Conservation (phyloP, 2,113 vertebrate genomes). For the Nematolebias whitei region DNA sequence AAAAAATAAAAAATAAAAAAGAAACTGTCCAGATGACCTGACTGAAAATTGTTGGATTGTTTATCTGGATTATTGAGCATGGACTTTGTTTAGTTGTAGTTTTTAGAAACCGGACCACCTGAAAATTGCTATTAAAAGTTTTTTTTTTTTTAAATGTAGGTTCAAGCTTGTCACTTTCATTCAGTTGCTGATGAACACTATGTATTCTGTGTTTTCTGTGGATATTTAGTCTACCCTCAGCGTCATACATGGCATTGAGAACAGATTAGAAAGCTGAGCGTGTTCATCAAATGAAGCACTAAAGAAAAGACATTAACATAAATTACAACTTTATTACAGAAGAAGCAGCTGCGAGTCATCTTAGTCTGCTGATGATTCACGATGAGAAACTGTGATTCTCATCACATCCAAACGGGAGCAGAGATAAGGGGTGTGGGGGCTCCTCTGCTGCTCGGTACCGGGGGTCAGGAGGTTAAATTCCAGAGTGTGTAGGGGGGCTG, state of each 20-base stretch:
- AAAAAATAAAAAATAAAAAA: too few species aligned
- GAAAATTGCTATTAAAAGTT: too few species aligned
- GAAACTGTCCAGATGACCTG: too few species aligned
- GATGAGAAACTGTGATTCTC: slow-evolving; percentile 39
- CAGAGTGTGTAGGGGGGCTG: slow-evolving; percentile 58
- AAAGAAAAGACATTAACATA: slow-evolving; percentile 12
- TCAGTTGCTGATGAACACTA: too few species aligned
- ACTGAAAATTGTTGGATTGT: too few species aligned
- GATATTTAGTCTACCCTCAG: not conserved
- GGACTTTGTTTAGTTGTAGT: too few species aligned
- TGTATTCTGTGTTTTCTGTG: too few species aligned
- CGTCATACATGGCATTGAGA: too few species aligned
- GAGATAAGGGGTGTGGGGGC: slow-evolving; percentile 45
- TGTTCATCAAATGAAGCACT: not conserved
- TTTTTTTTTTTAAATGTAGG: too few species aligned
- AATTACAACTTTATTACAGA: slow-evolving; percentile 21
- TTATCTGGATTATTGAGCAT: too few species aligned
- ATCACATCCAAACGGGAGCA: slow-evolving; percentile 45
- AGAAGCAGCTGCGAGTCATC: slow-evolving; percentile 44
- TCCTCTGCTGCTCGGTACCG: slow-evolving; percentile 28
- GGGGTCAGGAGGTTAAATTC: slow-evolving; percentile 76
- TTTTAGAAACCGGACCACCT: too few species aligned
- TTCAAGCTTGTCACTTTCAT: too few species aligned
- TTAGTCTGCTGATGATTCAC: slow-evolving; percentile 34
- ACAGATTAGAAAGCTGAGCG: not conserved